Evolutionary conservation across 2,113 vertebrate genomes (phyloP).

Genomic region (Callocephalon fimbriatum): DNA sequence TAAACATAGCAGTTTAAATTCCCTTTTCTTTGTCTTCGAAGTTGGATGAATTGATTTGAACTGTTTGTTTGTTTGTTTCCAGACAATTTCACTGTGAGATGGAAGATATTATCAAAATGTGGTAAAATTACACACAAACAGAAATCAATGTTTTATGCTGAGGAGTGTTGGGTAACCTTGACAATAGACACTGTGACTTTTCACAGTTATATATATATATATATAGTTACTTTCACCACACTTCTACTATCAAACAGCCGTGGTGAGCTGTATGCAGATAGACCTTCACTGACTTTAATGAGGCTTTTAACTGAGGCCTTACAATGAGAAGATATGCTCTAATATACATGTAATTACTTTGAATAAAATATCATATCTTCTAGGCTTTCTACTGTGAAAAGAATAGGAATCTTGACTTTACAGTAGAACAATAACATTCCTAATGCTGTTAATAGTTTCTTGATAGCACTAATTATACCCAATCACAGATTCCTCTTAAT

Average conservation of each 20-base stretch:
- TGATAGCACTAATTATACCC: conserved; percentile 36
- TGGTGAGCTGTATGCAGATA: background rate
- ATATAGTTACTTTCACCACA: background rate
- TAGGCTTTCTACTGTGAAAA: background rate
- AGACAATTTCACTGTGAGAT: background rate
- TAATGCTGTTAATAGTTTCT: conserved; percentile 9
- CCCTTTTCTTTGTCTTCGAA: background rate
- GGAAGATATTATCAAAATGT: background rate
- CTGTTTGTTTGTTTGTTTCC: background rate
- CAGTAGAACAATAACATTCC: background rate
- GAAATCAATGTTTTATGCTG: background rate
- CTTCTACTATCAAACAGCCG: background rate
- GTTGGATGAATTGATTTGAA: background rate
- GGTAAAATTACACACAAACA: background rate
- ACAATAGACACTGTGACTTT: background rate
- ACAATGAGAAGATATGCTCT: background rate
- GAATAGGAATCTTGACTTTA: background rate
- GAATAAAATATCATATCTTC: background rate
- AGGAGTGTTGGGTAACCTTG: background rate
- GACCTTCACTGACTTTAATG: background rate
- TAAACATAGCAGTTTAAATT: background rate
- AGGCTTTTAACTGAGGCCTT: background rate
- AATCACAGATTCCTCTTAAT: conserved; percentile 21
- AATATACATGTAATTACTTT: conserved; percentile 20
- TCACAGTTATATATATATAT: background rate